Evolutionary conservation across 1,140 invertebrate species (phyloP).

Genomic region (Hycleus cichorii): DNA sequence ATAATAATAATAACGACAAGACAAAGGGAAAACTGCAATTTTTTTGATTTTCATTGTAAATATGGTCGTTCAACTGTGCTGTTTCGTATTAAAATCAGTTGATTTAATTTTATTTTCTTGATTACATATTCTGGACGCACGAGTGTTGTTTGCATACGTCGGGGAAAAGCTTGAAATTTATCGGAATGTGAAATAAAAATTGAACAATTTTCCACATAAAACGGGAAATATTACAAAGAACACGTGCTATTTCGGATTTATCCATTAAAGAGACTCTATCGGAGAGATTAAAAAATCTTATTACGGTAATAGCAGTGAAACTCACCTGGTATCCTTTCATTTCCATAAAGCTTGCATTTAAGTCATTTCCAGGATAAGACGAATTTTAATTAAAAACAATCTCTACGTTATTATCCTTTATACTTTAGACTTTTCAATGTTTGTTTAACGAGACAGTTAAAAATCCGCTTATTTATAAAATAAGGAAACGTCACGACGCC

Average conservation of each 20-base stretch:
- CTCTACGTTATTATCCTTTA: too few species aligned
- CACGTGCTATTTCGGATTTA: slow-evolving; percentile 1
- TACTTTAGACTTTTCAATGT: too few species aligned
- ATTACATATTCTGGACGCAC: slow-evolving; percentile 4
- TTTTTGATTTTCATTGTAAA: not conserved
- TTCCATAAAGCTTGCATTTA: slow-evolving; percentile 2
- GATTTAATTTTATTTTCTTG: slow-evolving; percentile 8
- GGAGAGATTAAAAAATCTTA: too few species aligned
- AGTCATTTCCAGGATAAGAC: not conserved
- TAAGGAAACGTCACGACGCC: not conserved
- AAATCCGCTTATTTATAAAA: not conserved
- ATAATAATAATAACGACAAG: too few species aligned
- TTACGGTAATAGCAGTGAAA: too few species aligned
- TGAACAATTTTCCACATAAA: not conserved
- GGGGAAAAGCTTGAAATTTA: not conserved
- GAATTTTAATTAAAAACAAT: too few species aligned
- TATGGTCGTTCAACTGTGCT: not conserved
- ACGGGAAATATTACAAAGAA: not conserved
- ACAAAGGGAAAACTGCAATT: not conserved
- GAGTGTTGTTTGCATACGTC: slow-evolving; percentile 3
- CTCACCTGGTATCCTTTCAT: slow-evolving; percentile 2
- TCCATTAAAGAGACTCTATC: too few species aligned
- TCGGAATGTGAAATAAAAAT: not conserved
- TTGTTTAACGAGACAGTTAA: too few species aligned
- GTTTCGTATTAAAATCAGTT: slow-evolving; percentile 7